These are phyloP conservation scores for Nesogale talazaci DNA, from an alignment of 2,113 vertebrate genomes.

Conservation along the genomic window DNA sequence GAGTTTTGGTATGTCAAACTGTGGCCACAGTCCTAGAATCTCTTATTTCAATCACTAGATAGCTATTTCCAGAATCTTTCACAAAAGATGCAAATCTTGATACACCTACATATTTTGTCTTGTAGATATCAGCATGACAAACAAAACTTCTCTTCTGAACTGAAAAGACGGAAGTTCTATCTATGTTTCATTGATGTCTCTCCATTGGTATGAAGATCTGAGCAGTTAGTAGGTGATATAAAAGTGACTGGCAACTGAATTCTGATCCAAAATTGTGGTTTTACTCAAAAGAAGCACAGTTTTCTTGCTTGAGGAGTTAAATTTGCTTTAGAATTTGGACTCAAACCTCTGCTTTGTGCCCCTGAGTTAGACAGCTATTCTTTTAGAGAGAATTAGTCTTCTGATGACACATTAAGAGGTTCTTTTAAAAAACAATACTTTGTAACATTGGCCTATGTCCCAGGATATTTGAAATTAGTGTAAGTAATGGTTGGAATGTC, in stretches of 20 bases:
- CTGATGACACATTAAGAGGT: conserved; percentile 74
- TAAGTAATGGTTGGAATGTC: conserved; percentile 72
- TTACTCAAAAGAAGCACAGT: conserved; percentile 44
- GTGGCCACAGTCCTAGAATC: not conserved
- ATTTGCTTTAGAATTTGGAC: conserved; percentile 73
- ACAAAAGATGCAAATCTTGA: not conserved
- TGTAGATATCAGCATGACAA: conserved; percentile 14
- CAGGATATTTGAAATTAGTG: conserved; percentile 76
- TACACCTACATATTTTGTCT: not conserved
- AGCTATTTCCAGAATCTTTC: conserved; percentile 14
- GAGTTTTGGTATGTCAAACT: conserved; percentile 28
- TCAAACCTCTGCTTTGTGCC: conserved; percentile 65
- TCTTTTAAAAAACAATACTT: conserved; percentile 75
- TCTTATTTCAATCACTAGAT: conserved; percentile 9
- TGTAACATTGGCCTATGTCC: conserved; percentile 74
- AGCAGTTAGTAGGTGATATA: conserved; percentile 39
- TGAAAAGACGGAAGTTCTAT: conserved; percentile 52
- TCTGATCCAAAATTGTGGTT: conserved; percentile 47
- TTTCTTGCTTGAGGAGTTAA: conserved; percentile 52
- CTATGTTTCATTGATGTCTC: conserved; percentile 32
- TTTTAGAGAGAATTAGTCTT: conserved; percentile 78
- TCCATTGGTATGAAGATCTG: conserved; percentile 53
- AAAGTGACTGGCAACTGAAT: conserved; percentile 46
- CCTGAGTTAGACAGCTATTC: conserved; percentile 72
- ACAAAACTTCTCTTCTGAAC: not conserved